Evolutionary conservation across 2,113 vertebrate genomes (phyloP), one percentile per base, ranked within the genome.

Genomic region (Phyllostomus hastatus): DNA sequence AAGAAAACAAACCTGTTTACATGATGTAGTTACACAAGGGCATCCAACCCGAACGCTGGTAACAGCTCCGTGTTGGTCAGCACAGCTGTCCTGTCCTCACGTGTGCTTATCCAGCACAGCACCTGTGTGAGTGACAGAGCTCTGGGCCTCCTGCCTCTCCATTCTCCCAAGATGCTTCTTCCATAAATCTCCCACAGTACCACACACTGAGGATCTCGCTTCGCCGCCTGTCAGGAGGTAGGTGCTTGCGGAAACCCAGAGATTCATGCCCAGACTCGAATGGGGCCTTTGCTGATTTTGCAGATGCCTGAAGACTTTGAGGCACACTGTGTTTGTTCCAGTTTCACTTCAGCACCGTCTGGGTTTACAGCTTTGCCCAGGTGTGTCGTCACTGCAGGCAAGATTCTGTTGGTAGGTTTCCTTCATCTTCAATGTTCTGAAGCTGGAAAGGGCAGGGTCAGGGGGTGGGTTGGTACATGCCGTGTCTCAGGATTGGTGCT

Each of bases 11-110:
- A 52, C 31, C 75, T 98, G 92, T 97, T 97, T 97, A 84, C 70
- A 20, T 91, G 93, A 79, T 95, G 89, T 72, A 92, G 81, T 94
- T 96, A 96, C 66, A 88, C 57, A n/a, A 95, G 93, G 91, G 94
- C 93, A 96, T 73, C 96, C 91, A 92, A 86, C 90, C 96, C 57
- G 82, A 97, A 97, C 96, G 10, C 72, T n/a, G 80, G 35, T 78
- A 67, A 90, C 95, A 95, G 72, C 57, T 5, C 4, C 0, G 38
- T 59, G 69, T 70, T 17, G 87, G 95, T 83, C 96, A 90, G 69
- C 41, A 35, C 96, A 88, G 96, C 95, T 97, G 96, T 61, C 82
- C 26, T 20, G 41, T 54, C 67, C 61, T 67, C 84, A 73, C 1
- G 8, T 93, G 95, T 54, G 57, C 72, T 66, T 41, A 43, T 67